phyloP scores from a whole-genome alignment of 2,797 vertebrate genomes.

The Tenualosa thibaudeaui region DNA sequence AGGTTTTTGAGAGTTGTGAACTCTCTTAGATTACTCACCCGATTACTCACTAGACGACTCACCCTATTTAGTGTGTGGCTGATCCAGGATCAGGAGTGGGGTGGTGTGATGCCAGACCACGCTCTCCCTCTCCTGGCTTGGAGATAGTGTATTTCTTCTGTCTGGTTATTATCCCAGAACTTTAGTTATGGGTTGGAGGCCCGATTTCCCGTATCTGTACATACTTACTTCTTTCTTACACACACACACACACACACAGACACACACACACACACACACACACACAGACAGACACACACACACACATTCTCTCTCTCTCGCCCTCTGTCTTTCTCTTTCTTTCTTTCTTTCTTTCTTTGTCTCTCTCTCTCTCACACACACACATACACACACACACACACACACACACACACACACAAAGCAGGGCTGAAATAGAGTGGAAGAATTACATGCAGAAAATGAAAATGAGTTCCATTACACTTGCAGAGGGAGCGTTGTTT shows the following conservation, averaged over 20 bases:
- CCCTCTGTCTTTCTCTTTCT: no score
- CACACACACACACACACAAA: slow-evolving; percentile 23
- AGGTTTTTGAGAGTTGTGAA: no score
- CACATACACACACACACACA: not conserved
- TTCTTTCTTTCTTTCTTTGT: no score
- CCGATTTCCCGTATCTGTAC: not conserved
- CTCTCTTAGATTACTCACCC: no score
- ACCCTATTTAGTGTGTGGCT: no score
- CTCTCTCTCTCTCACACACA: no score
- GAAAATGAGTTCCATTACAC: slow-evolving; percentile 53
- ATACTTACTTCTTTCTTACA: not conserved
- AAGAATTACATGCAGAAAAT: slow-evolving; percentile 54
- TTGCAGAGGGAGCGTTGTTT: slow-evolving; percentile 26
- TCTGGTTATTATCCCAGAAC: not conserved
- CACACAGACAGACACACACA: not conserved
- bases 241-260: not conserved
- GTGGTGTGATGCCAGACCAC: no score
- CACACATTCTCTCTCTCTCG: not conserved
- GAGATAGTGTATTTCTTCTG: no score
- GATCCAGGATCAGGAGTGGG: no score
- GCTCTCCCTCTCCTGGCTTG: no score
- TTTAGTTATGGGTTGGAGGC: not conserved
- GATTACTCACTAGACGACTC: no score
- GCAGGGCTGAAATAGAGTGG: slow-evolving; percentile 46
- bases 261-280: not conserved